Evolutionary conservation across 2,888 invertebrate genomes (phyloP).

Genomic region (Heteromurus nitidus): DNA sequence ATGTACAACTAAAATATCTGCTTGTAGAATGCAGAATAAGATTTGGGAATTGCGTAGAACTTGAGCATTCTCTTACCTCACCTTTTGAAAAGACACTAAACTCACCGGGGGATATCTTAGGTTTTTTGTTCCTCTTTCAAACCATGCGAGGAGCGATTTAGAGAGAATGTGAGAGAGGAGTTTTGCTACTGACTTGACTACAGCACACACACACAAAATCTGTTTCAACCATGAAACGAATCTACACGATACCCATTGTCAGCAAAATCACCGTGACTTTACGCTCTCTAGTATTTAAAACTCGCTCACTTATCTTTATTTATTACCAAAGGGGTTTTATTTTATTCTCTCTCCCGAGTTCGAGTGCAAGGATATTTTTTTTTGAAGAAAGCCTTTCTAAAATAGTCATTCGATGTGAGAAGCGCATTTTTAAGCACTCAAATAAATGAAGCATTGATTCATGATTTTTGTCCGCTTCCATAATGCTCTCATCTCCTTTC

Average conservation of each 20-base stretch:
- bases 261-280: constrained; percentile 54
- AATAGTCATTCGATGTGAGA: neutral
- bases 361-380: neutral
- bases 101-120: neutral
- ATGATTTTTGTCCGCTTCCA: neutral
- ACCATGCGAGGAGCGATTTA: neutral
- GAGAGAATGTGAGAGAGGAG: too few relatives aligned
- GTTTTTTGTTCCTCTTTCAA: neutral
- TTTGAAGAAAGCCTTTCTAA: neutral
- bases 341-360: too few relatives aligned
- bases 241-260: constrained; percentile 39
- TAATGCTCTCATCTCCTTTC: neutral
- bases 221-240: constrained; percentile 48
- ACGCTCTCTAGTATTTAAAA: constrained; percentile 55
- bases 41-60: too few relatives aligned
- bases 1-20: too few relatives aligned
- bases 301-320: constrained; percentile 47
- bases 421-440: neutral
- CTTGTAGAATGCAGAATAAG: too few relatives aligned
- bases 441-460: neutral
- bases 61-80: too few relatives aligned
- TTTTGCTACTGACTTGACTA: too few relatives aligned
- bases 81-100: too few relatives aligned
- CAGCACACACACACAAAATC: neutral
- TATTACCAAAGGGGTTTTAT: constrained; percentile 58